Evolutionary conservation across 2,113 vertebrate species (phyloP).

Genomic region (Catharus minimus): DNA sequence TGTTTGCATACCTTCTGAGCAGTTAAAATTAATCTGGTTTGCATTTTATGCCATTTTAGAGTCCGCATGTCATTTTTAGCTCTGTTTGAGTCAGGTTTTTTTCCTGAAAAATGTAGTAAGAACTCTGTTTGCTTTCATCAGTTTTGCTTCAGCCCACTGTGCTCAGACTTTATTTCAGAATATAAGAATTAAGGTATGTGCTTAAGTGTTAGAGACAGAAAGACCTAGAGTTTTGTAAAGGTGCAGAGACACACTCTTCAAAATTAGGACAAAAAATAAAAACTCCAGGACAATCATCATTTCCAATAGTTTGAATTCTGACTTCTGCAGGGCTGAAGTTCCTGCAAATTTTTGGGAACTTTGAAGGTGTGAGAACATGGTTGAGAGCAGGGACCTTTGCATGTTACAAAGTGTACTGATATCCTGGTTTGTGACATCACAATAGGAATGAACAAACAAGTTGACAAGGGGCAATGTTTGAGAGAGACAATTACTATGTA

Average conservation of each 20-base stretch:
- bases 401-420: accelerated
- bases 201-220: neutral
- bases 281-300: accelerated
- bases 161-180: neutral
- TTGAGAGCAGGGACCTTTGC: neutral
- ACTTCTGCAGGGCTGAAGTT: neutral
- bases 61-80: neutral
- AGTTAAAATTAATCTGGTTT: neutral
- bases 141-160: neutral
- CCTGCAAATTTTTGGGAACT: neutral
- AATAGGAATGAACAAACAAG: neutral
- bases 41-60: neutral
- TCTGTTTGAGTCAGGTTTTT: neutral
- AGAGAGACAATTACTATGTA: neutral
- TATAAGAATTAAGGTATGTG: neutral
- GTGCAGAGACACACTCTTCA: neutral
- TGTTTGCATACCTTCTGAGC: neutral
- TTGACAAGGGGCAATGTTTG: accelerated
- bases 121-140: neutral
- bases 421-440: neutral
- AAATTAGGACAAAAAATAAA: neutral
- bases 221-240: neutral
- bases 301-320: neutral
- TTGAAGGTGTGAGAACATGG: neutral
- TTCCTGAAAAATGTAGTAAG: neutral